Conservation (phyloP, 2,888 invertebrate genomes). For the Cheilosia pagana region DNA sequence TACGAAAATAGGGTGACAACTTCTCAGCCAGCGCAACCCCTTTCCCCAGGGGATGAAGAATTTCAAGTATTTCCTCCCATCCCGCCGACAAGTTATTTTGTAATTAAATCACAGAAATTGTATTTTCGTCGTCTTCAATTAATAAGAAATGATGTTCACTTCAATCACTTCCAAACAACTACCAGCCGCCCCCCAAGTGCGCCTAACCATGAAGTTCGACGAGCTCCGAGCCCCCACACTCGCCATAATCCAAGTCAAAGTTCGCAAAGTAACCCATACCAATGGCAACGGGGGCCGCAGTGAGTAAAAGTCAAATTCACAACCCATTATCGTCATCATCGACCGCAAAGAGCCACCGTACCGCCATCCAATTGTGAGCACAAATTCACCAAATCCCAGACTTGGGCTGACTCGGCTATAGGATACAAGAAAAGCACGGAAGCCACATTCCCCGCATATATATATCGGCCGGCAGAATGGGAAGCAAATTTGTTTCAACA, state of each 20-base stretch:
- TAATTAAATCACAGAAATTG: constrained; percentile 77
- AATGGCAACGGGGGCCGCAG: background rate
- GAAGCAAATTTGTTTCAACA: constrained; percentile 70
- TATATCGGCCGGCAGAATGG: constrained; percentile 5
- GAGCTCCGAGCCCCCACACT: background rate
- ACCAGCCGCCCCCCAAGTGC: constrained; percentile 66
- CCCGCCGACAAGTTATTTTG: constrained; percentile 65
- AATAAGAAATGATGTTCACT: constrained; percentile 77
- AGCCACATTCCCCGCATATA: constrained; percentile 52
- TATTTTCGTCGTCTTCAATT: constrained; percentile 76
- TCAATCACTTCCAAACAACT: constrained; percentile 72
- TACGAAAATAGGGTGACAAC: constrained; percentile 58
- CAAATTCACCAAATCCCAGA: constrained; percentile 57
- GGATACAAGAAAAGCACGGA: constrained; percentile 63
- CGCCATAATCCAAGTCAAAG: constrained; percentile 39
- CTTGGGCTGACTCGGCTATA: constrained; percentile 9
- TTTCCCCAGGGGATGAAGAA: constrained; percentile 15
- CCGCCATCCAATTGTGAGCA: constrained; percentile 37
- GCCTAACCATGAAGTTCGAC: constrained; percentile 50
- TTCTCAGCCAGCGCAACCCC: constrained; percentile 7
- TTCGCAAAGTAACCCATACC: constrained; percentile 33
- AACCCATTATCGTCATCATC: constrained; percentile 75
- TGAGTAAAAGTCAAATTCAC: constrained; percentile 70
- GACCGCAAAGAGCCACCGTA: constrained; percentile 67
- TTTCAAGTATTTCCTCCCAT: constrained; percentile 47